Conservation (phyloP, 2,888 invertebrate genomes). For the Aporophyla lueneburgensis region DNA sequence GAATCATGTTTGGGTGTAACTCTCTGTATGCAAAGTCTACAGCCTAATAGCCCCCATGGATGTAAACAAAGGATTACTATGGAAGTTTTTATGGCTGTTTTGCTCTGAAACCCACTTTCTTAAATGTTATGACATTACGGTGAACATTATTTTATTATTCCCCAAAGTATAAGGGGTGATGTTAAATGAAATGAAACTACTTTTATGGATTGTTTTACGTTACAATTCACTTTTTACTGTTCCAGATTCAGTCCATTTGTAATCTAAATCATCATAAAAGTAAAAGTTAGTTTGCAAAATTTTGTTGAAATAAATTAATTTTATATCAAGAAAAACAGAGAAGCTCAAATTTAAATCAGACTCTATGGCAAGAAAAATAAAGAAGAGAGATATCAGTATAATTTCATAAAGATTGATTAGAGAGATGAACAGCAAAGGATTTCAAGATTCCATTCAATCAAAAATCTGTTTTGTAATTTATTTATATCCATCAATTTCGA, state of each 20-base stretch:
- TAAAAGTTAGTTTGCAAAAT: not conserved
- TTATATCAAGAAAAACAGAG: not conserved
- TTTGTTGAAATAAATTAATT: conserved; percentile 11
- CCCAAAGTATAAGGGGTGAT: conserved; percentile 41
- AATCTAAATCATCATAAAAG: conserved; percentile 27
- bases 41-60: conserved; percentile 8
- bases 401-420: not conserved
- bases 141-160: conserved; percentile 57
- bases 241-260: conserved; percentile 3
- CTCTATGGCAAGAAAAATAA: not conserved
- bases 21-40: conserved; percentile 58
- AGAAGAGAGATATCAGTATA: not conserved
- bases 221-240: conserved; percentile 21
- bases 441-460: not conserved
- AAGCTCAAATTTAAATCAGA: not conserved
- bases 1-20: conserved; percentile 57
- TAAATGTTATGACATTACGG: conserved; percentile 61
- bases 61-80: conserved; percentile 47
- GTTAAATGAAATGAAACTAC: conserved; percentile 50
- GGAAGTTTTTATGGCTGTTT: conserved; percentile 56
- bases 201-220: conserved; percentile 30
- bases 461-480: not conserved
- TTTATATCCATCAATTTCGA: not conserved
- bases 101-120: conserved; percentile 31
- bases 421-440: not conserved